Base-by-base conservation (phyloP, 1,140 invertebrate genomes). In the Thalassaphorura encarpata region DNA sequence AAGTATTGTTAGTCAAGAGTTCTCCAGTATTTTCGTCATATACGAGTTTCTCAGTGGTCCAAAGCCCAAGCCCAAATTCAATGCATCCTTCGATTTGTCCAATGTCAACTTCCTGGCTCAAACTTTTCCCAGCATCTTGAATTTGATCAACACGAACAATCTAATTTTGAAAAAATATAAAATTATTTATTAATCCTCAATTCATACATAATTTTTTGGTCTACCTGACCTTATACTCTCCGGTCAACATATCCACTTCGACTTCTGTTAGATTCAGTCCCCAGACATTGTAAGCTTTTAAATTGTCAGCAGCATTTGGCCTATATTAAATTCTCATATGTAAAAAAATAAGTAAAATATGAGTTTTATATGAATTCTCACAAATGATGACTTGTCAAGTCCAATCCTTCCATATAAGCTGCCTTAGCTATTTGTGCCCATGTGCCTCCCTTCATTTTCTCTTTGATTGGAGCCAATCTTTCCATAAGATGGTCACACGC, bases 21-120 rank as follows among this genome's bases (percentile, higher is more conserved):
- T 55, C 13, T 33, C 63, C 63, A 19, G 54, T 63, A 2, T 50
- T 33, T 27, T 52, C 18, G 39, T 65, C 60, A 48, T 57, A 47
- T 1, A 52, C 18, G 4, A 65, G n/a, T 42, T 55, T 57, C 28
- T 65, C 63, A 8, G 73, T 77, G 1, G 85, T 80, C 78, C 81
- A 88, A 62, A 84, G 85, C 2, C 89, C 89, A 8, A 89, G 67
- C 4, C 86, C 87, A 89, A 92, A 91, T 0, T 89, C 73, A 69
- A 89, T 89, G 0, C 84, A 84, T 3, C 89, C 90, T 76, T 94
- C 89, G 3, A 83, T 76, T 74, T 95, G 90, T 11, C 75, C 74
- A 6, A 75, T 61, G 52, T 59, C 57, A 24, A 91, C 72, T 41
- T 28, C 70, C 0, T 86, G 87, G 70, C 77, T 89, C 40, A 88